A percentile compares a stretch with the other conserved stretches of the same genome.
These are phyloP conservation scores for Vollenhovia emeryi DNA, from an alignment of 1,140 invertebrate species.

Conservation along the genomic window DNA sequence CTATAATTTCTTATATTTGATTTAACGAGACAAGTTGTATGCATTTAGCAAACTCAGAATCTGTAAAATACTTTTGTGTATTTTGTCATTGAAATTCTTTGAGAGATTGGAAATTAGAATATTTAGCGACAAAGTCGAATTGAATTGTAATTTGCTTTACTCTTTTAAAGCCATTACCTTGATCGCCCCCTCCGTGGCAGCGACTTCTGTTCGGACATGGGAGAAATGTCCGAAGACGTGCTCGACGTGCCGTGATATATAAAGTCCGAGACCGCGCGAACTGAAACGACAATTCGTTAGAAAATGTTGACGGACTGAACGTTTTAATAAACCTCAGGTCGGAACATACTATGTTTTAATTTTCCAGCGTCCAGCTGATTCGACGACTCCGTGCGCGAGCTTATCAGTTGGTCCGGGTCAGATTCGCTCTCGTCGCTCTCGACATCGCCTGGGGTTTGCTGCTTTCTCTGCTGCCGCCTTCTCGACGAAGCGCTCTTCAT, in stretches of 20 bases:
- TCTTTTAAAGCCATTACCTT: conserved; percentile 85
- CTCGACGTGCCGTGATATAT: conserved; percentile 92
- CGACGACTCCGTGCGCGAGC: conserved; percentile 91
- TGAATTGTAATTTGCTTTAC: not conserved
- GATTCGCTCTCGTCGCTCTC: conserved; percentile 92
- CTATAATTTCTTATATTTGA: not conserved
- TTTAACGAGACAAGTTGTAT: not conserved
- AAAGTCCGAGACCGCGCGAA: conserved; percentile 88
- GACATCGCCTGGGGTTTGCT: conserved; percentile 87
- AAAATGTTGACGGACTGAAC: not conserved
- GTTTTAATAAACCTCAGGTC: not conserved
- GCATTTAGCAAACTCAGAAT: not conserved
- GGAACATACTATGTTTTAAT: conserved; percentile 89
- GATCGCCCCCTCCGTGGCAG: conserved; percentile 89
- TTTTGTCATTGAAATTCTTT: not conserved
- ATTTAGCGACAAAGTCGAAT: not conserved
- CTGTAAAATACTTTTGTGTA: not conserved
- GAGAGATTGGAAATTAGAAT: not conserved
- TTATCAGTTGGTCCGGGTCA: conserved; percentile 90
- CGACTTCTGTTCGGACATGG: conserved; percentile 92
- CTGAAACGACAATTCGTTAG: conserved; percentile 67
- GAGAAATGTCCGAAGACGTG: conserved; percentile 91
- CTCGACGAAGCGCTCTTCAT: conserved; percentile 85
- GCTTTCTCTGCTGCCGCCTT: conserved; percentile 85
- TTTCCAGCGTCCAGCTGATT: conserved; percentile 90